Evolutionary conservation across 2,797 vertebrate species (phyloP), one percentile per base, ranked within the genome.

Genomic region (Dipus sagitta): DNA sequence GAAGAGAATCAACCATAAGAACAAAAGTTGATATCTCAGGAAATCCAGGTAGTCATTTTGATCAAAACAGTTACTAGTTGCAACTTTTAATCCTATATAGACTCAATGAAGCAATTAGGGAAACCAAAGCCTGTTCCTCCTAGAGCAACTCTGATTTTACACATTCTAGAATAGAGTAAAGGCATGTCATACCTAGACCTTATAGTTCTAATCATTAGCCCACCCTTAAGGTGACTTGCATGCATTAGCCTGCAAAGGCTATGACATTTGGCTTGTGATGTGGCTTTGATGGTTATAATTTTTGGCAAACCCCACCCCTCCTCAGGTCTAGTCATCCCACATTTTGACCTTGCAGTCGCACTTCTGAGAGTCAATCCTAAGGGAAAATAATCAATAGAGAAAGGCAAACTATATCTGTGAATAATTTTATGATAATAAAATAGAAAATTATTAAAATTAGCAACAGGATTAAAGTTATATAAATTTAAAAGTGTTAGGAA

Each of bases 371-470:
- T 94, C 32, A 90, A 62, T 87, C 42, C 26, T 85, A 88, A 88
- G 26, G n/a, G 58, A 21, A 64, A 76, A 47, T 47, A 94, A 77
- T 26, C 34, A 90, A 38, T 72, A 71, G 60, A 60, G 75, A 83
- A 64, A 71, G 74, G 74, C 75, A 8, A 6, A 2, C 23, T 72
- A 9, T 67, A 72, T 78, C 3, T 86, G 17, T 47, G 47, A 47
- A 72, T 78, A 68, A 86, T 88, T 88, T 90, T 72, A 85, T 84
- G 54, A 81, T 28, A 77, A 28, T 82, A 88, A 85, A 70, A 72
- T 38, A 90, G 84, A 80, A 96, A 91, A 80, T 23, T 54, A 26
- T 32, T 92, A 60, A 92, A 90, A 76, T 83, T 26, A 92, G 88
- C 28, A 85, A 81, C 9, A 42, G 1, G 13, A 24, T 67, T 67